These are phyloP conservation scores for Rhinoptilus africanus DNA, from an alignment of 2,113 vertebrate species.

Conservation along the genomic window DNA sequence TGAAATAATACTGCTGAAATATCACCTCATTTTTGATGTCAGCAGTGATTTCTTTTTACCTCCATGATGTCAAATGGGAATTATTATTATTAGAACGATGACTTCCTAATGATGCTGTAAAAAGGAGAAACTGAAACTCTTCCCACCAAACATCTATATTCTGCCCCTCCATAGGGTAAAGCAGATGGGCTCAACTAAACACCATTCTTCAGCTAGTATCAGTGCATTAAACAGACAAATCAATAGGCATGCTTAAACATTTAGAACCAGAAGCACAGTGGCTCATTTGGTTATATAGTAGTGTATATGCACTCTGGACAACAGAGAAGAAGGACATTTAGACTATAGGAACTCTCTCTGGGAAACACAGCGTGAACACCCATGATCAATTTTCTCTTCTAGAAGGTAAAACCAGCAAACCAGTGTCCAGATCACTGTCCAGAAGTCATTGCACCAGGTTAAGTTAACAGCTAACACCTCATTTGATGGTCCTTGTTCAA, in stretches of 20 bases:
- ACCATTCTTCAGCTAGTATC: neutral
- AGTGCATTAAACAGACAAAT: constrained; percentile 46
- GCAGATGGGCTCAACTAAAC: neutral
- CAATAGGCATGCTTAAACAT: constrained; percentile 29
- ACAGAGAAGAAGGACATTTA: neutral
- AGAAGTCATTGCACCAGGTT: neutral
- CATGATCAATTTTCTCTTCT: neutral
- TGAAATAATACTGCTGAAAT: constrained; percentile 75
- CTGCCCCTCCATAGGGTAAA: neutral
- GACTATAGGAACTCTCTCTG: neutral
- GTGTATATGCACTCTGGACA: neutral
- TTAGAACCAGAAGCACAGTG: neutral
- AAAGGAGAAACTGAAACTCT: constrained; percentile 44
- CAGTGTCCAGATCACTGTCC: neutral
- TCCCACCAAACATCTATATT: constrained; percentile 44
- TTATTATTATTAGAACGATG: constrained; percentile 72
- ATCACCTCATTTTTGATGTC: constrained; percentile 77
- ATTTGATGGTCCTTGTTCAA: neutral
- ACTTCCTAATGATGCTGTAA: constrained; percentile 70
- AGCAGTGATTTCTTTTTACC: constrained; percentile 72
- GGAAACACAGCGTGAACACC: neutral
- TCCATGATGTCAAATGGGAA: constrained; percentile 73
- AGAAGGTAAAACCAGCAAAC: neutral
- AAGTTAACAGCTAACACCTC: neutral
- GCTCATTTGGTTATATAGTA: neutral